A percentile compares a stretch with the other conserved stretches of the same genome.
Conservation (phyloP, 2,797 vertebrate genomes). For the Lagodon rhomboides region DNA sequence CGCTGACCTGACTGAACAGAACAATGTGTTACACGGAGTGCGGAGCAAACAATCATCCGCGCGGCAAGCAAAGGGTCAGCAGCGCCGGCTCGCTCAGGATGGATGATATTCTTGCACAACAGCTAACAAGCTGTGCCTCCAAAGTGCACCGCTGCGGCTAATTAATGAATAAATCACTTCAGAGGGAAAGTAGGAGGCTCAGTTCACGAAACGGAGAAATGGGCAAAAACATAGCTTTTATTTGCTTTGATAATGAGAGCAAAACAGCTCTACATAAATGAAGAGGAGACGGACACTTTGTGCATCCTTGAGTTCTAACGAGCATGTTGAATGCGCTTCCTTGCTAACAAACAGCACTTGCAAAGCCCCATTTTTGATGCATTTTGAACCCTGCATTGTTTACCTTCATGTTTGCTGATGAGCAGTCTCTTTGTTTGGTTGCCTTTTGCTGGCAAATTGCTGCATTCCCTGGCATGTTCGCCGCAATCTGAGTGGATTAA, state of each 20-base stretch:
- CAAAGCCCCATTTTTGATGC: background rate
- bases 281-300: constrained; percentile 4
- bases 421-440: background rate
- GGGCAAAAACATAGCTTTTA: constrained; percentile 41
- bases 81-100: constrained; percentile 57
- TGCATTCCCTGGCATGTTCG: background rate
- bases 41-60: constrained; percentile 67
- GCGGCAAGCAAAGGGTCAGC: constrained; percentile 64
- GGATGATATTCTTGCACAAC: constrained; percentile 58
- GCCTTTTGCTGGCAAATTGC: background rate
- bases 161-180: constrained; percentile 74
- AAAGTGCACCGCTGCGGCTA: constrained; percentile 49
- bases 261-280: constrained; percentile 51
- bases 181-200: constrained; percentile 46
- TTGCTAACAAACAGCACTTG: background rate
- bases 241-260: constrained; percentile 56
- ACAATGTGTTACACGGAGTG: constrained; percentile 64
- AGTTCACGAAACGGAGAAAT: constrained; percentile 46
- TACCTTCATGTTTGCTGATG: background rate
- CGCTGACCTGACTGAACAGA: constrained; percentile 68
- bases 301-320: background rate
- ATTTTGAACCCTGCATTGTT: background rate
- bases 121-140: constrained; percentile 56
- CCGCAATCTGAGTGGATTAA: background rate
- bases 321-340: background rate